phyloP scores from a whole-genome alignment of 2,797 vertebrate species.

The Cacajao melanocephalus region DNA sequence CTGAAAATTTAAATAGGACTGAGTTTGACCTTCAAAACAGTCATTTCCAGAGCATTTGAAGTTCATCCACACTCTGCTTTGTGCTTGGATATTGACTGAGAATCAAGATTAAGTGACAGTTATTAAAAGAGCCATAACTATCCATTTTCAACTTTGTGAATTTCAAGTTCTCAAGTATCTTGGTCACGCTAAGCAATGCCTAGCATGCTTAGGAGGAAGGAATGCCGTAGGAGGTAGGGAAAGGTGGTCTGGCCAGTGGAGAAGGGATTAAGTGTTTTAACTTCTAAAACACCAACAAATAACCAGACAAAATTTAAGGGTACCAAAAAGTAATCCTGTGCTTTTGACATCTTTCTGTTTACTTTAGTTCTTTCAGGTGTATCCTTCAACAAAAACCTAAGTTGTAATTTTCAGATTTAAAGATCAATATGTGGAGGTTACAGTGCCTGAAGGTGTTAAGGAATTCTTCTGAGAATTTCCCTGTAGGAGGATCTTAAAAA shows the following conservation, averaged over 20 bases:
- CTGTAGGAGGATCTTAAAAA: background rate
- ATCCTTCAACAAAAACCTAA: constrained; percentile 54
- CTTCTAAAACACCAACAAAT: constrained; percentile 13
- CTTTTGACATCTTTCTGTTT: constrained; percentile 44
- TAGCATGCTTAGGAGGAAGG: background rate
- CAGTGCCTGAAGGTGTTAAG: constrained; percentile 23
- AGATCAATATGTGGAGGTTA: constrained; percentile 47
- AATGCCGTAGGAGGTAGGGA: background rate
- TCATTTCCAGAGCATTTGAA: background rate
- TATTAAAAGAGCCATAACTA: background rate
- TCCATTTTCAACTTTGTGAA: background rate
- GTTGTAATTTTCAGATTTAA: constrained; percentile 58
- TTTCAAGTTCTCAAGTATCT: background rate
- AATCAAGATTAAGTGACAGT: background rate
- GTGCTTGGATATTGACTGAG: background rate
- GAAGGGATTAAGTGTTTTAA: background rate
- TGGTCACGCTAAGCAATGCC: background rate
- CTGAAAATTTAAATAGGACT: background rate
- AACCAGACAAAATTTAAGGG: background rate
- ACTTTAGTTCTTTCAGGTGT: constrained; percentile 48
- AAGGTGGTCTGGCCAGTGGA: background rate
- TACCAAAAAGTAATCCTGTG: background rate
- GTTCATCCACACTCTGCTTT: background rate
- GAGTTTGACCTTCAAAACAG: background rate
- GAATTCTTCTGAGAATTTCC: constrained; percentile 54